phyloP scores from a whole-genome alignment of 2,797 vertebrate species.

The Coregonus suidteri region DNA sequence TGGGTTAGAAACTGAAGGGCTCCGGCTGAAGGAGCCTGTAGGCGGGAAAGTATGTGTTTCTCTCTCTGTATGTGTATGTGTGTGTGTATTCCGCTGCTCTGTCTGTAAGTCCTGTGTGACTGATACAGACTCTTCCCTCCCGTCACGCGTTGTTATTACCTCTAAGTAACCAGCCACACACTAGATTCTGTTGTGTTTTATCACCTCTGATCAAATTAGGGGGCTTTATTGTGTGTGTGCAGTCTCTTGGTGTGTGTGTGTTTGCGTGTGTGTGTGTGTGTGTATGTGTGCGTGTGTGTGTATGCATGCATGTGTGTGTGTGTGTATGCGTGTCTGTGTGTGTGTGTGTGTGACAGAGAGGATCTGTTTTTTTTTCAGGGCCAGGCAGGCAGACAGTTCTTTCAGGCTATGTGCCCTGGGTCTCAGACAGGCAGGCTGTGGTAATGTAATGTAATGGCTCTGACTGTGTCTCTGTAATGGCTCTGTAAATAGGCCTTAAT shows the following conservation, averaged over 20 bases:
- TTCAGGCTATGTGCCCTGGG: neutral
- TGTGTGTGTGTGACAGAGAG: constrained; percentile 1
- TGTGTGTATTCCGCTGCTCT: neutral
- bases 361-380: neutral
- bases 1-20: neutral
- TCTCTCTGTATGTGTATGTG: too few relatives aligned
- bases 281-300: constrained; percentile 9
- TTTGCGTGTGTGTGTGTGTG: constrained; percentile 17
- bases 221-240: constrained; percentile 17
- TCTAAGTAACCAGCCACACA: constrained; percentile 74
- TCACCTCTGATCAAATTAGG: constrained; percentile 77
- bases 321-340: too few relatives aligned
- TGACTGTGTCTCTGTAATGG: constrained; percentile 37
- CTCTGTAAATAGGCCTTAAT: constrained; percentile 40
- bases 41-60: too few relatives aligned
- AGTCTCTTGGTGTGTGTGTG: constrained; percentile 14
- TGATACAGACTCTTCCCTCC: constrained; percentile 64
- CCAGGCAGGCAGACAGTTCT: neutral
- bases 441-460: constrained; percentile 55
- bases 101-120: constrained; percentile 58
- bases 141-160: constrained; percentile 70
- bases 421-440: constrained; percentile 21
- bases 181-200: constrained; percentile 76
- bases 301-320: constrained; percentile 3
- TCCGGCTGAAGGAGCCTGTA: neutral